These are phyloP conservation scores for Datnioides undecimradiatus DNA, from an alignment of 2,113 vertebrate genomes.

Conservation along the genomic window DNA sequence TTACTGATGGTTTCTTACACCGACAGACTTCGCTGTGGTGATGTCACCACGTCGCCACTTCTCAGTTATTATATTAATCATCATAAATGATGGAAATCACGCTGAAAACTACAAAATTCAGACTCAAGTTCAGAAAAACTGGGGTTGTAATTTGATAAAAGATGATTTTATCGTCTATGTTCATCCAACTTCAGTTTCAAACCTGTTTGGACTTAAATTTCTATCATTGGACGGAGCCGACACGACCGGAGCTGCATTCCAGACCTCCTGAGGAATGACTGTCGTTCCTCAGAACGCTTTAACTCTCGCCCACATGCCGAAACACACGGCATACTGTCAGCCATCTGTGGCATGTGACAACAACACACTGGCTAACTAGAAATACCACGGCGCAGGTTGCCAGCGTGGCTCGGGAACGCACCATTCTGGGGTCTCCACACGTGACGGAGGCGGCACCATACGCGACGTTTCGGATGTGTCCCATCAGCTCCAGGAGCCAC, in stretches of 20 bases:
- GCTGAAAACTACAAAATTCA: too few relatives aligned
- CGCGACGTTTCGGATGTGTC: conserved; percentile 88
- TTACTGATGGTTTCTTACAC: too few relatives aligned
- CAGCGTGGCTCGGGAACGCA: conserved; percentile 57
- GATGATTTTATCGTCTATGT: too few relatives aligned
- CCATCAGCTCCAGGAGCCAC: conserved; percentile 96
- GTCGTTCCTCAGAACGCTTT: not conserved
- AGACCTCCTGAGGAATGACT: not conserved
- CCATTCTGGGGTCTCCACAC: conserved; percentile 83
- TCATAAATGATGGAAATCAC: too few relatives aligned
- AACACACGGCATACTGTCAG: not conserved
- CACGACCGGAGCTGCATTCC: not conserved
- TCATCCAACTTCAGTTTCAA: not conserved
- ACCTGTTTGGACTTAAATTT: not conserved
- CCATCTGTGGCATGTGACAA: not conserved
- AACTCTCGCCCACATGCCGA: not conserved
- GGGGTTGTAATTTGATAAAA: too few relatives aligned
- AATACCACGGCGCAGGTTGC: not conserved
- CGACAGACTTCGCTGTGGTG: too few relatives aligned
- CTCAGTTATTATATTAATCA: too few relatives aligned
- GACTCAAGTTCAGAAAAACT: too few relatives aligned
- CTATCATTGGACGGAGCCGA: not conserved
- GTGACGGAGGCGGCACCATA: conserved; percentile 77
- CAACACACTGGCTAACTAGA: not conserved
- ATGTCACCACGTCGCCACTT: too few relatives aligned